Evolutionary conservation across 2,888 invertebrate genomes (phyloP), one percentile per base, ranked within the genome.

Genomic region (Hirtodrosophila trivittata): DNA sequence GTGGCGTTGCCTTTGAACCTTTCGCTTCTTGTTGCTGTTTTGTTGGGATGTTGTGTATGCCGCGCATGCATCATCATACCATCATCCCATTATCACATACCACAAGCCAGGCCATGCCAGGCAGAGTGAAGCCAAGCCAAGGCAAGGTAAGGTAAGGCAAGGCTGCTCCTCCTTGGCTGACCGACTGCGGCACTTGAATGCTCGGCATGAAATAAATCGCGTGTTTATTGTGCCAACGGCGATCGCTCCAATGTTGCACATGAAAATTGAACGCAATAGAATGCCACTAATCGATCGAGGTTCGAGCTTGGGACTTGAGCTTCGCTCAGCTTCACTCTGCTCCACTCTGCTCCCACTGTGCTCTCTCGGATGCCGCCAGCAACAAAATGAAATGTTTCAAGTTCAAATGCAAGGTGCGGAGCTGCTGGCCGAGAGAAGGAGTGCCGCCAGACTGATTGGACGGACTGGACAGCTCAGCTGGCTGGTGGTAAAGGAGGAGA

Each of bases 61-160:
- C 58, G 82, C 75, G 72, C 87, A 84, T 87, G 86, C 87, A 87
- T 87, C 87, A 87, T 87, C 86, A 86, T 87, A 80, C 85, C 87
- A 85, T 85, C 84, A 85, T 87, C 84, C 84, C 87, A 85, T 85
- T 85, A 87, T 86, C 87, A 86, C 85, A 86, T 87, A 86, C 87
- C 86, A 80, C 73, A 75, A 64, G 63, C 57, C 73, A 21, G 18
- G 18, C 18, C 73, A 75, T 62, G 63, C 57, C 73, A 21, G 18
- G 18, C 18, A 21, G 47, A 74, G 80, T 32, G 55, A 47, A 64
- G 56, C 37, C 28, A 37, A 52, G 66, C 32, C 25, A 32, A 43
- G 51, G 12, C 39, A 49, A 35, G 43, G 49, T 14, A 45, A 63
- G 50, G 50, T 62, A 68, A 68, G 51, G 55, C 59, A 56, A 9